Conservation (phyloP, 2,113 vertebrate species). For the Cephalopholis sonnerati region DNA sequence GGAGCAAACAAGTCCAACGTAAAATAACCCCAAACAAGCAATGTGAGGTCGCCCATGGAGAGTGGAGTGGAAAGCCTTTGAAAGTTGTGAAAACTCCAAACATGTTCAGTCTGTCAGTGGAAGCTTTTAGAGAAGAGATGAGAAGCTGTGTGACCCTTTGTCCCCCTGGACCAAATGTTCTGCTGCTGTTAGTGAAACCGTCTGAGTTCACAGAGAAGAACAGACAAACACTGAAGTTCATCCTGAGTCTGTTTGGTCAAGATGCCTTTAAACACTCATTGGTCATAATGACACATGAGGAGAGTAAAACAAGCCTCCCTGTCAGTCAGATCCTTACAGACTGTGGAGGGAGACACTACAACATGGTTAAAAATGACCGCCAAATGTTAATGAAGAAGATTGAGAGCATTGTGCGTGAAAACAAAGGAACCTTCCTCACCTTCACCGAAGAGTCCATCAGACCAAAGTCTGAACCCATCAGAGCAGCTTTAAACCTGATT, state of each 20-base stretch:
- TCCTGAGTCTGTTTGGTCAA: slow-evolving; percentile 40
- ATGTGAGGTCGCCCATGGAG: neutral
- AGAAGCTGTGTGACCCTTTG: neutral
- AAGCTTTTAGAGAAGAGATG: accelerated
- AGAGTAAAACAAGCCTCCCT: accelerated
- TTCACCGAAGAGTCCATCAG: neutral
- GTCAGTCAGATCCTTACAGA: neutral
- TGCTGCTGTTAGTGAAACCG: slow-evolving; percentile 51
- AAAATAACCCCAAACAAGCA: neutral
- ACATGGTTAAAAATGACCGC: neutral
- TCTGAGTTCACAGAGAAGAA: slow-evolving; percentile 7
- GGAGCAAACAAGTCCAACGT: neutral
- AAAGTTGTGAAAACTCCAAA: slow-evolving; percentile 36
- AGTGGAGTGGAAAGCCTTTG: neutral
- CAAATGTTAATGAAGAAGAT: neutral
- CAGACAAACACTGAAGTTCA: slow-evolving; percentile 28
- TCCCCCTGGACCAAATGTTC: slow-evolving; percentile 48
- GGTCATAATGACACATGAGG: slow-evolving; percentile 5
- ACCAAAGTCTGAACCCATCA: neutral
- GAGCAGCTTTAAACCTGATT: slow-evolving; percentile 6
- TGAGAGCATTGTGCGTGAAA: slow-evolving; percentile 6
- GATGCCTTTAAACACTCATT: slow-evolving; percentile 34
- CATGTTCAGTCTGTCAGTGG: slow-evolving; percentile 6
- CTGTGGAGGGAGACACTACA: slow-evolving; percentile 40
- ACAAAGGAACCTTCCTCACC: slow-evolving; percentile 22